Evolutionary conservation across 2,888 invertebrate genomes (phyloP).

Genomic region (Chymomyza procnemis): DNA sequence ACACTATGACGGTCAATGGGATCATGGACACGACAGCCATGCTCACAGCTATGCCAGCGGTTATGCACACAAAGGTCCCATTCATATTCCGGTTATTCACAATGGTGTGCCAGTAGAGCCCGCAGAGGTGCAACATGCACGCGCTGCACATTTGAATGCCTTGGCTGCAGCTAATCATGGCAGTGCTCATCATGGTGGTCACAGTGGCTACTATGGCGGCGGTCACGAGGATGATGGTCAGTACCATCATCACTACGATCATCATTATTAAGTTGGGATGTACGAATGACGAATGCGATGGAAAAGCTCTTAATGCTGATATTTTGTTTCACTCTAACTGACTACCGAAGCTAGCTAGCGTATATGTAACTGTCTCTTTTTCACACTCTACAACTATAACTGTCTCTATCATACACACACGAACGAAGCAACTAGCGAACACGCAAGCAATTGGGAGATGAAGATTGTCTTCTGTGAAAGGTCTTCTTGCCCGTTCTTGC

Average conservation of each 20-base stretch:
- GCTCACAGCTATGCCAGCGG: conserved; percentile 60
- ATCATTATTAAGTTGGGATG: conserved; percentile 54
- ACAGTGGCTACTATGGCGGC: conserved; percentile 63
- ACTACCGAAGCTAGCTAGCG: conserved; percentile 48
- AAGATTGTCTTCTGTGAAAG: not conserved
- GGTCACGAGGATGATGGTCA: conserved; percentile 72
- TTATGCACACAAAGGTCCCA: conserved; percentile 76
- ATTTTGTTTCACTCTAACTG: conserved; percentile 42
- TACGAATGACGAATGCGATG: conserved; percentile 29
- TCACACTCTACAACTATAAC: conserved; percentile 15
- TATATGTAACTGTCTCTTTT: conserved; percentile 32
- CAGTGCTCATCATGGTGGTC: conserved; percentile 35
- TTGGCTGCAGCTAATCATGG: conserved; percentile 76
- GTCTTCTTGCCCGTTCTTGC: conserved; percentile 17
- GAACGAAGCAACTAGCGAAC: conserved; percentile 4
- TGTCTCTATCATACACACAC: conserved; percentile 5
- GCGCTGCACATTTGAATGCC: conserved; percentile 78
- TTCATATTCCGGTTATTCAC: conserved; percentile 79
- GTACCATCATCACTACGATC: conserved; percentile 67
- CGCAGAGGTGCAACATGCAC: conserved; percentile 79
- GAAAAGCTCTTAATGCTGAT: conserved; percentile 11
- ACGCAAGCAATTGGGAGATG: conserved; percentile 4
- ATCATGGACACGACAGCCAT: conserved; percentile 55
- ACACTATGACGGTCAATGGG: conserved; percentile 66
- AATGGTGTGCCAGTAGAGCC: conserved; percentile 80